Evolutionary conservation across 2,113 vertebrate species (phyloP).

Genomic region (Sinocyclocheilus maitianheensis): DNA sequence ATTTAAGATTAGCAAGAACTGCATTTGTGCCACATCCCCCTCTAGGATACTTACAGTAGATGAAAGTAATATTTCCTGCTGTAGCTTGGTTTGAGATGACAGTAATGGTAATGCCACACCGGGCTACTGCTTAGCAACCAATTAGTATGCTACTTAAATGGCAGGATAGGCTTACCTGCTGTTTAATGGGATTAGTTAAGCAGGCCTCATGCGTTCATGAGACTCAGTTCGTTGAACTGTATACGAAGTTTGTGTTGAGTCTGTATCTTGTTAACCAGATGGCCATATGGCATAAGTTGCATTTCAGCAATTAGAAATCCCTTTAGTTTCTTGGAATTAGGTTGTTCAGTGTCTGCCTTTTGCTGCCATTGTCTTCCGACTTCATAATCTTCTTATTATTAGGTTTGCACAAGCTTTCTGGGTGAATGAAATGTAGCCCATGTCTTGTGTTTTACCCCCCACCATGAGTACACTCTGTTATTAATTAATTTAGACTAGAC

Average conservation of each 20-base stretch:
- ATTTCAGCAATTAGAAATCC: conserved; percentile 13
- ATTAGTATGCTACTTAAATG: conserved; percentile 27
- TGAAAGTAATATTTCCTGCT: background rate
- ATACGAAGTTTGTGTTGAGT: background rate
- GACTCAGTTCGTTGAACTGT: conserved; percentile 6
- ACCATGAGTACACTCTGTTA: background rate
- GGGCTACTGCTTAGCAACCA: conserved; percentile 20
- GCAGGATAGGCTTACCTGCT: conserved; percentile 15
- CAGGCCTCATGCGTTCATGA: conserved; percentile 23
- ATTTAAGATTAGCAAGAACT: background rate
- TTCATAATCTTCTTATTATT: conserved; percentile 22
- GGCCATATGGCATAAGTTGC: conserved; percentile 25
- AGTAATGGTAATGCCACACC: conserved; percentile 13
- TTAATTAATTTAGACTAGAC: conserved; percentile 2
- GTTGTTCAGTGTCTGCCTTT: background rate
- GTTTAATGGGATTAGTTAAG: conserved; percentile 55
- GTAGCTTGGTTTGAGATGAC: background rate
- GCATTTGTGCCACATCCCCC: background rate
- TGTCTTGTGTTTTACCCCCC: background rate
- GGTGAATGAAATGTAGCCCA: background rate
- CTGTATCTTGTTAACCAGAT: conserved; percentile 50
- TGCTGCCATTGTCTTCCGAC: background rate
- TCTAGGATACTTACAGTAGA: background rate
- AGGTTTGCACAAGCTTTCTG: background rate
- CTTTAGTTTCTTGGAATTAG: conserved; percentile 14